Evolutionary conservation across 1,140 invertebrate genomes (phyloP), one percentile per base, ranked within the genome.

Genomic region (Laupala kohalensis): DNA sequence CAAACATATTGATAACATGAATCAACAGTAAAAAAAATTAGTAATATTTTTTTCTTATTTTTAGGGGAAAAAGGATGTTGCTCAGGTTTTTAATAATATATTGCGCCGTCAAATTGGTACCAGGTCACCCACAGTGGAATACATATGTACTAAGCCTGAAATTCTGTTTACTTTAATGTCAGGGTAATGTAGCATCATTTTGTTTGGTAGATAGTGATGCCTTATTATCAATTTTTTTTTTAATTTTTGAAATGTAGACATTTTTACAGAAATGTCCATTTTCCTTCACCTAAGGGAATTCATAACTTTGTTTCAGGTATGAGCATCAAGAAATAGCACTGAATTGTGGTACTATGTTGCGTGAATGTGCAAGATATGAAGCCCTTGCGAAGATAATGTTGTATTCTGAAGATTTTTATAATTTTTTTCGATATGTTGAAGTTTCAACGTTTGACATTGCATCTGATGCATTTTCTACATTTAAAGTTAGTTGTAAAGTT

Each of bases 361-460:
- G 97, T 72, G 98, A 99, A 82, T 99, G 97, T 86, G 95, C 96
- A 74, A 86, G 97, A 79, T 96, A 98, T 79, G 96, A 99, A 83
- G 94, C 95, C 66, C 82, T 99, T 77, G 96, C 97, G 70, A 98
- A 99, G 85, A 97, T 99, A 72, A 95, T 99, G 89, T 88, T 99
- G 73, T 90, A 96, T 82, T 96, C 94, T 70, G 93, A 97, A 77
- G 94, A 98, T 80, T 99, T 99, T 87, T 99, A 97, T 82, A 96
- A 98, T 84, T 99, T 99, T 85, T 99, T 99, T 84, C 90, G 92
- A 84, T 99, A 99, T 84, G 98, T 99, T 78, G 97, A 99, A 87
- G 94, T 98, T 73, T 98, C 97, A 71, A 98, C 97, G 72, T 99
- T 99, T 87, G 98, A 99, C 87, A 99, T 99, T 80, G 97, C 98